A percentile compares a stretch with the other conserved stretches of the same genome.
Evolutionary conservation across 2,888 invertebrate genomes (phyloP).

Genomic region (Ariolimax columbianus): DNA sequence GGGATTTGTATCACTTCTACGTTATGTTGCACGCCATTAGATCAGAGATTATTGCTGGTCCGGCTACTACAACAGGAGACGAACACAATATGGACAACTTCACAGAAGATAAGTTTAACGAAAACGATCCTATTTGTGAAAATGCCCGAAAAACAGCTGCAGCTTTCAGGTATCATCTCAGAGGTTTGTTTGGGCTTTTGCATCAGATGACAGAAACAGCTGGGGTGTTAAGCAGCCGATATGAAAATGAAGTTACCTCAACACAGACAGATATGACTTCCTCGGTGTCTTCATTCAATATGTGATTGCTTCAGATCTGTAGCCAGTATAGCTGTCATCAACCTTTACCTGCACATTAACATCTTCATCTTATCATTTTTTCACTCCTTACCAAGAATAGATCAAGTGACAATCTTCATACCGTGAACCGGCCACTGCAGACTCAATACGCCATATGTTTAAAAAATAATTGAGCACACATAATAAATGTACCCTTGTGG

Average conservation of each 20-base stretch:
- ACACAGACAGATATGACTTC: constrained; percentile 45
- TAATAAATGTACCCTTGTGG: no score
- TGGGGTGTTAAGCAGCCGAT: constrained; percentile 90
- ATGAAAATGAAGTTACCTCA: constrained; percentile 88
- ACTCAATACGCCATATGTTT: no score
- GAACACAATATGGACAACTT: constrained; percentile 31
- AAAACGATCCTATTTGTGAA: constrained; percentile 51
- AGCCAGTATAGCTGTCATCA: no score
- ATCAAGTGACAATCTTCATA: no score
- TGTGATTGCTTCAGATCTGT: constrained; percentile 43
- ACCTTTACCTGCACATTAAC: neutral
- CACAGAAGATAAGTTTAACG: constrained; percentile 45
- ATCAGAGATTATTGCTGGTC: constrained; percentile 90
- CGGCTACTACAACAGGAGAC: constrained; percentile 46
- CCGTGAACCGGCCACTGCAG: no score
- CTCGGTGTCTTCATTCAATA: constrained; percentile 52
- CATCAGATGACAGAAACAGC: constrained; percentile 93
- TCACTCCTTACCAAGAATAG: no score
- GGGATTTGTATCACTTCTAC: constrained; percentile 83
- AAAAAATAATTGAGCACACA: no score
- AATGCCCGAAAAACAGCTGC: constrained; percentile 82
- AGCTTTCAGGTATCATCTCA: constrained; percentile 89
- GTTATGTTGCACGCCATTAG: constrained; percentile 91
- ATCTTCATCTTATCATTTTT: no score
- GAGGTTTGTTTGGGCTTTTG: constrained; percentile 89